phyloP scores from a whole-genome alignment of 2,888 invertebrate species.

The Ennomos erosarius region DNA sequence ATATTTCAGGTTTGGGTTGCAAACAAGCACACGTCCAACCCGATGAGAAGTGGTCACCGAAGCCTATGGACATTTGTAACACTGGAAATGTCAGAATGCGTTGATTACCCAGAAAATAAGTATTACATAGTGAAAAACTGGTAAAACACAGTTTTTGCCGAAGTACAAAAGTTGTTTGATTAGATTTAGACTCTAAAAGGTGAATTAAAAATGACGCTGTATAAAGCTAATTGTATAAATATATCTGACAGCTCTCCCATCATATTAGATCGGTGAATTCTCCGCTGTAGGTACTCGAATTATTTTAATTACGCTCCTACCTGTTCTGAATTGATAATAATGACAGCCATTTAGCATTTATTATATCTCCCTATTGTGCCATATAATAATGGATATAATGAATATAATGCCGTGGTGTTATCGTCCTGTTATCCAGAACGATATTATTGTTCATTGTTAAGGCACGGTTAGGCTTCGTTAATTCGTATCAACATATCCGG shows the following conservation, averaged over 20 bases:
- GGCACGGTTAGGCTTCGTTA: slow-evolving; percentile 32
- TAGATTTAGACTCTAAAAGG: no score
- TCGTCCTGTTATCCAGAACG: slow-evolving; percentile 38
- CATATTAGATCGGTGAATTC: slow-evolving; percentile 15
- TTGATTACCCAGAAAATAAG: no score
- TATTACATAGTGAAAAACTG: no score
- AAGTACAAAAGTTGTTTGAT: no score
- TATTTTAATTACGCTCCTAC: slow-evolving; percentile 35
- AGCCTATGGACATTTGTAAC: no score
- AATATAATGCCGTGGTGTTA: slow-evolving; percentile 35
- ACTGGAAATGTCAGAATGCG: no score
- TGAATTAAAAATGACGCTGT: no score
- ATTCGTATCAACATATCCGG: slow-evolving; percentile 35
- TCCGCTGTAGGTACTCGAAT: slow-evolving; percentile 22
- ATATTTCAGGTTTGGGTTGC: no score
- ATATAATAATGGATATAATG: slow-evolving; percentile 41
- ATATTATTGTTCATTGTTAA: slow-evolving; percentile 36
- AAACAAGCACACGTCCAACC: no score
- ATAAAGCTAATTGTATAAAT: no score
- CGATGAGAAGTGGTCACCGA: no score
- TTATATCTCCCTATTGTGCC: slow-evolving; percentile 41
- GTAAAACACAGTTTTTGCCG: no score
- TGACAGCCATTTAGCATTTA: slow-evolving; percentile 42
- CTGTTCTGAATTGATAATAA: slow-evolving; percentile 39
- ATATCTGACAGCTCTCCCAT: neutral